These are phyloP conservation scores for Ceyx melanurus DNA, from an alignment of 2,113 vertebrate species.

Conservation along the genomic window DNA sequence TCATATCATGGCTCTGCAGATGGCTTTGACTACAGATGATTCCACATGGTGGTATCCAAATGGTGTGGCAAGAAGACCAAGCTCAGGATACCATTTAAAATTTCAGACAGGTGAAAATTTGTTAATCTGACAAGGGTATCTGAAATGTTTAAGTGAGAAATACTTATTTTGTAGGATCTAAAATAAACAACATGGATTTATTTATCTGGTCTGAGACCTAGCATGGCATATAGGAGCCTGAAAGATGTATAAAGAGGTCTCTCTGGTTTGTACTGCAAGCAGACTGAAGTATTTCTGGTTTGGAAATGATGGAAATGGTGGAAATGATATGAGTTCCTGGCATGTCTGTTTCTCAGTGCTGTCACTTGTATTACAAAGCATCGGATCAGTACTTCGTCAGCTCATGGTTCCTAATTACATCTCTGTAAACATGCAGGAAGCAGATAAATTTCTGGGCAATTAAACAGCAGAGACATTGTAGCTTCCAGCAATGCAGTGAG, in stretches of 20 bases:
- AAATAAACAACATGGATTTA: not conserved
- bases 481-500: not conserved
- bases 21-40: not conserved
- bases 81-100: not conserved
- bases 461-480: not conserved
- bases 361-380: fast-evolving
- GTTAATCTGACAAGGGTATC: not conserved
- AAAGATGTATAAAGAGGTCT: not conserved
- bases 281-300: not conserved
- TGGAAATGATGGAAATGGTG: not conserved
- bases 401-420: not conserved
- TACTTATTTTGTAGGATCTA: not conserved
- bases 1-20: not conserved
- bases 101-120: not conserved
- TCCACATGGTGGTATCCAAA: not conserved
- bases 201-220: not conserved
- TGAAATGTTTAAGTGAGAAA: not conserved
- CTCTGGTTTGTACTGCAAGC: not conserved
- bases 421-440: fast-evolving
- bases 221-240: not conserved
- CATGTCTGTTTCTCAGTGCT: not conserved
- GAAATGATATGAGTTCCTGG: not conserved
- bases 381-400: not conserved
- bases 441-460: not conserved
- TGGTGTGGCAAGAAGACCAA: not conserved